Evolutionary conservation across 2,113 vertebrate species (phyloP), one percentile per base, ranked within the genome.

Genomic region (Ginglymostoma cirratum): DNA sequence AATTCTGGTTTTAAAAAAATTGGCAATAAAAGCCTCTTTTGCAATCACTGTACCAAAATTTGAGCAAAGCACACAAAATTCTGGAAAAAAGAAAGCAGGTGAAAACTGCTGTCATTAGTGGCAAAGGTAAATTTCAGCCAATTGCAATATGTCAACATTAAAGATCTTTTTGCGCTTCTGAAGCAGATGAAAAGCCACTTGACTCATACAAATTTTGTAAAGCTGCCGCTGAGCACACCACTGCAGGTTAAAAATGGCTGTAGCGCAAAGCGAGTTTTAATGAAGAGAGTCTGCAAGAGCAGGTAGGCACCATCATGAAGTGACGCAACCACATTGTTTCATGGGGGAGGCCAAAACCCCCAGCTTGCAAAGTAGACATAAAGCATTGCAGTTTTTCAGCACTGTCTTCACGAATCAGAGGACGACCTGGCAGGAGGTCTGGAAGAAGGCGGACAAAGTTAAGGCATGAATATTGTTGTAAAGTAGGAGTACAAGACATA

Each of bases 391-490:
- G 89, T 93, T 93, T 93, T 93, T 93, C 89, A 93, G 89, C 89
- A 93, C 34, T 93, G 89, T 93, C 89, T 93, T 93, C 89, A 93
- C 89, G 89, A 93, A 61, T 93, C 89, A 93, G 89, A 93, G 89
- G 89, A 93, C 89, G 34, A 93, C 87, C 87, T 92, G 87, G 87
- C 89, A 93, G 89, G 65, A 93, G 89, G 89, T 93, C 89, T 93
- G 89, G 89, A 93, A 93, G 89, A 93, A 93, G 89, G 89, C n/a
- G 89, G 89, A 93, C 89, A 93, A 93, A 93, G 89, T 93, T 93
- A 93, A 93, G 61, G 89, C 89, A 93, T 93, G 34, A 93, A 67
- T 93, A 93, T 93, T 93, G 89, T 93, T 93, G 52, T 92, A 55
- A 93, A 66, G 89, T 38, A 93, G 89, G 89, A 42, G 89, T 61